Conservation (phyloP, 2,113 vertebrate species). For the Mixornis gularis region DNA sequence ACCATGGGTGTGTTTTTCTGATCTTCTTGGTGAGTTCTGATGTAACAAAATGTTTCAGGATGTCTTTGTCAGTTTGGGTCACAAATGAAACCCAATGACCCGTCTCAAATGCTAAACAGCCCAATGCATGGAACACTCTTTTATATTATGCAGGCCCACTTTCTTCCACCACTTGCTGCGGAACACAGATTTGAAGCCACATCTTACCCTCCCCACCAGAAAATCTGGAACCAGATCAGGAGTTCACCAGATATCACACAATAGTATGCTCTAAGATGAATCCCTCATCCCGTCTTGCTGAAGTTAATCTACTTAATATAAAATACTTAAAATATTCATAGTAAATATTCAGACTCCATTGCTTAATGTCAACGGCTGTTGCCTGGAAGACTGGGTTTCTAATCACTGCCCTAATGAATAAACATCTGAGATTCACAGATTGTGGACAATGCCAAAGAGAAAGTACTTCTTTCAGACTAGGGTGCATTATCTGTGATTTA, state of each 20-base stretch:
- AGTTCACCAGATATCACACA: not conserved
- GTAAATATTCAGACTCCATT: not conserved
- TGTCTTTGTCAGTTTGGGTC: not conserved
- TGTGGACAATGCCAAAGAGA: not conserved
- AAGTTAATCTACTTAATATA: conserved; percentile 29
- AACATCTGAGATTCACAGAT: conserved; percentile 15
- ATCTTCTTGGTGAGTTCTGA: not conserved
- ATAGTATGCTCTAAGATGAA: not conserved
- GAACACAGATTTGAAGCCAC: not conserved
- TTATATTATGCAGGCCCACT: not conserved
- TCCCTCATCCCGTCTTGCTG: not conserved
- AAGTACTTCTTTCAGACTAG: not conserved
- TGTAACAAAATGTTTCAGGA: not conserved
- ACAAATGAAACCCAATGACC: not conserved
- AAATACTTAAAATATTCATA: conserved; percentile 29
- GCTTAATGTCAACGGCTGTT: not conserved
- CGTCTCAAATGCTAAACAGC: not conserved
- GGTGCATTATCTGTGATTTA: not conserved
- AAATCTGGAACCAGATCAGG: not conserved
- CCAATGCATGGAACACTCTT: not conserved
- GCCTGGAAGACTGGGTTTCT: conserved; percentile 16
- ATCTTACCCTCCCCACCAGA: not conserved
- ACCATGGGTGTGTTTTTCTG: not conserved
- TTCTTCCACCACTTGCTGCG: not conserved
- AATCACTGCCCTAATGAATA: conserved; percentile 31